These are phyloP conservation scores for Prionailurus viverrinus DNA, from an alignment of 2,113 vertebrate genomes.

Conservation along the genomic window DNA sequence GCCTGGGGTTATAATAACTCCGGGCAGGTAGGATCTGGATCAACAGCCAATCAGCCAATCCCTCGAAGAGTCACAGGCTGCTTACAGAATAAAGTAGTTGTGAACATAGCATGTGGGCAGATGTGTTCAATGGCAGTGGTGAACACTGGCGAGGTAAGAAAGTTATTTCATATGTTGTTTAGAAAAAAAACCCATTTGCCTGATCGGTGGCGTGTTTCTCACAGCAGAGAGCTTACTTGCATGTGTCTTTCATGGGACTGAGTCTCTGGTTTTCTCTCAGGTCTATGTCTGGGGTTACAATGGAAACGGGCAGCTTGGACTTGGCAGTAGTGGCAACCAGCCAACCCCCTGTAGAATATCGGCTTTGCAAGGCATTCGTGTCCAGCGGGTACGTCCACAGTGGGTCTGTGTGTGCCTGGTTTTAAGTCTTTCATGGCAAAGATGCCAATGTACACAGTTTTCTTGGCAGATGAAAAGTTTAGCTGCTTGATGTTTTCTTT, in stretches of 20 bases:
- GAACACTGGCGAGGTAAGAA: constrained; percentile 95
- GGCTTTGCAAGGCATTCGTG: constrained; percentile 94
- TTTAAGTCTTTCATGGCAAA: background rate
- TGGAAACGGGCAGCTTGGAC: constrained; percentile 97
- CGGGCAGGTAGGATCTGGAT: constrained; percentile 98
- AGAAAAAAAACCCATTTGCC: background rate
- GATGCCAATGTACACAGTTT: background rate
- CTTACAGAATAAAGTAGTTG: constrained; percentile 95
- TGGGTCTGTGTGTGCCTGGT: background rate
- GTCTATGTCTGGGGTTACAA: constrained; percentile 99
- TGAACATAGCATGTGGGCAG: constrained; percentile 97
- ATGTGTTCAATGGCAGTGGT: constrained; percentile 98
- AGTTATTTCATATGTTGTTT: background rate
- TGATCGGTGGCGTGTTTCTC: background rate
- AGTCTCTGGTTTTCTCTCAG: constrained; percentile 75
- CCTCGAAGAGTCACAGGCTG: constrained; percentile 97
- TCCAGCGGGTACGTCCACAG: constrained; percentile 91
- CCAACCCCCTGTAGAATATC: constrained; percentile 96
- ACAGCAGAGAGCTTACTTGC: background rate
- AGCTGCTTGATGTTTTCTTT: background rate
- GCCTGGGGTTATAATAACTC: constrained; percentile 99
- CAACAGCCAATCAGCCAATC: constrained; percentile 97
- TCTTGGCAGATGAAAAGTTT: background rate
- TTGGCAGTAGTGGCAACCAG: constrained; percentile 97
- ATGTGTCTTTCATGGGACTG: background rate